Base-by-base conservation (phyloP, 2,888 invertebrate genomes). In the Stenurella melanura region DNA sequence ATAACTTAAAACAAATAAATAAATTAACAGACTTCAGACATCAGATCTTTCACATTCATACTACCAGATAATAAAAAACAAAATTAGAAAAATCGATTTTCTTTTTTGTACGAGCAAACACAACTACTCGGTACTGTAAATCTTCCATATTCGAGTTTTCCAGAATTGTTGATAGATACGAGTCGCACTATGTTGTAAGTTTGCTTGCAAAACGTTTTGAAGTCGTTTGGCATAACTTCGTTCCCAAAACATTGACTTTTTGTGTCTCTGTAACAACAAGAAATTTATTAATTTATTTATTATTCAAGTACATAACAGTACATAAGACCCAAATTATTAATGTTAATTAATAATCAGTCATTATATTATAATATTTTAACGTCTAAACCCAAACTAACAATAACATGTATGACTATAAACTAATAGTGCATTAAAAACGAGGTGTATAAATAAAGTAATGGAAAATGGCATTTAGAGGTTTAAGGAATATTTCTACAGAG, bases 61-160 rank as follows among this genome's bases (percentile, higher is more conserved):
- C 15, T 15, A 60, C 11, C n/a, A 10, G 17, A 19, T 42, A 34
- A 18, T 38, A 15, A 15, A 26, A n/a, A 38, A 19, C 19, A 50
- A 19, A 15, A 6, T 66, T 38, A 66, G 18, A 50, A 17, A 67
- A 54, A 67, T 30, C 54, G 54, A n/a, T n/a, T 67, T 17, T 56
- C 34, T 61, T 67, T 79, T 19, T 18, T 66, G 50, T 79, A 79
- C 1, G 79, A 75, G 38, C 79, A 79, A 11, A 77, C 75, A 30
- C 79, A 79, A 18, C 64, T 77, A 21, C 79, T 79, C 1, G 79
- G 79, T 26, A 79, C 75, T 5, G 79, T 77, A 30, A 79, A 79
- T 67, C 73, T 73, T 26, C 70, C 77, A 50, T 79, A 79, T 63
- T 79, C 77, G 34, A 79, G 21, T 71, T 79, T 75, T 38, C 79